phyloP scores from a whole-genome alignment of 1,140 invertebrate species.

The Eubasilissa regina region DNA sequence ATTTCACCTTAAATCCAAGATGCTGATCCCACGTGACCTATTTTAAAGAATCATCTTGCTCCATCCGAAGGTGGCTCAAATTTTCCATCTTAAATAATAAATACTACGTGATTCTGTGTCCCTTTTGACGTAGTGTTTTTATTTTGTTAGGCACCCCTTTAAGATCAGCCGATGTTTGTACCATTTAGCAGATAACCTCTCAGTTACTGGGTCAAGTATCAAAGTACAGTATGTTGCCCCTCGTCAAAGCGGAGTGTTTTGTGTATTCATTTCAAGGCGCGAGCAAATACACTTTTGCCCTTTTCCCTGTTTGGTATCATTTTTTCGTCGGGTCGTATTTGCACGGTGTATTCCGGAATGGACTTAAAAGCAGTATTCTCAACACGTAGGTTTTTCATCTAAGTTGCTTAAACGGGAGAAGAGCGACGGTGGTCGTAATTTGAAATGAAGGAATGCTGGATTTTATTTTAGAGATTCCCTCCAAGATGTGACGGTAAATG shows the following conservation, averaged over 20 bases:
- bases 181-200: conserved; percentile 16
- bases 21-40: not conserved
- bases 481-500: not conserved
- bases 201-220: conserved; percentile 15
- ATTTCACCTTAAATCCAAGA: conserved; percentile 12
- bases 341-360: not conserved
- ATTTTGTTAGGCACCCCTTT: not conserved
- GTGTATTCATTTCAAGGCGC: not conserved
- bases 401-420: conserved; percentile 31
- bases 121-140: not conserved
- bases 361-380: conserved; percentile 16
- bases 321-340: not conserved
- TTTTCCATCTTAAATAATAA: no score
- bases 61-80: no score
- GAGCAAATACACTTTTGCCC: conserved; percentile 13
- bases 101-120: not conserved
- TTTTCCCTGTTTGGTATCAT: conserved; percentile 11
- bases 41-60: no score
- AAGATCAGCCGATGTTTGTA: not conserved
- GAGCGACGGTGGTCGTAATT: conserved; percentile 14
- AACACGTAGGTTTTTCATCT: conserved; percentile 29
- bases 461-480: not conserved
- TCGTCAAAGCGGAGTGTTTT: conserved; percentile 8
- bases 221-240: not conserved
- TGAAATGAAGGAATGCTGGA: conserved; percentile 19